phyloP scores from a whole-genome alignment of 2,797 vertebrate species.

The Phaenicophaeus curvirostris region DNA sequence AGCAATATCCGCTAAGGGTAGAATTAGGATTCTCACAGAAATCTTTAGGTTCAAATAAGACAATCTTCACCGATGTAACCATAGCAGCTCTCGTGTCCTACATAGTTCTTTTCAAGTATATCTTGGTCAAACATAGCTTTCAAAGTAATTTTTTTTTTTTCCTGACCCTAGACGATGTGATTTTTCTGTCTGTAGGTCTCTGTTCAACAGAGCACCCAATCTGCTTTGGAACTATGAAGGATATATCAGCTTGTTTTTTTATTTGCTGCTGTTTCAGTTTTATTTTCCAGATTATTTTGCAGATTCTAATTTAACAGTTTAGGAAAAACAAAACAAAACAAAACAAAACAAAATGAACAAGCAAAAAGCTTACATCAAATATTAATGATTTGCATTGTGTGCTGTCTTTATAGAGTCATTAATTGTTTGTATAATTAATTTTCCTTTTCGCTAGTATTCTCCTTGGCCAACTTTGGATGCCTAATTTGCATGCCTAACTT shows the following conservation, averaged over 20 bases:
- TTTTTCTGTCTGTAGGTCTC: neutral
- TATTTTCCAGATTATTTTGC: neutral
- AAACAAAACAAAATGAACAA: too few species aligned
- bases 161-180: neutral
- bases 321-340: neutral
- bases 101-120: conserved; percentile 44
- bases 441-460: neutral
- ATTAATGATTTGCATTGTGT: neutral
- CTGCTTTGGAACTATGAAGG: neutral
- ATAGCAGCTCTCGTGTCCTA: conserved; percentile 54
- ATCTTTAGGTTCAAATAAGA: conserved; percentile 55
- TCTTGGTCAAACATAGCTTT: conserved; percentile 57
- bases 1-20: conserved; percentile 30
- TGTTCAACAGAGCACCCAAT: neutral
- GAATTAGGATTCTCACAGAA: conserved; percentile 61
- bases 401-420: neutral
- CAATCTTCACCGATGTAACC: conserved; percentile 41
- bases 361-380: neutral
- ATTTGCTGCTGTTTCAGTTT: neutral
- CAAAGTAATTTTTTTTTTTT: conserved; percentile 4
- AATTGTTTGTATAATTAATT: neutral
- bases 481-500: neutral
- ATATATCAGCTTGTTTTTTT: neutral
- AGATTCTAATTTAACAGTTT: neutral
- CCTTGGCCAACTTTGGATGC: neutral